A percentile compares a stretch with the other conserved stretches of the same genome.
These are phyloP conservation scores for Theonella swinhoei DNA, from an alignment of 37 sponge, comb jelly and placozoan species.

Conservation along the genomic window DNA sequence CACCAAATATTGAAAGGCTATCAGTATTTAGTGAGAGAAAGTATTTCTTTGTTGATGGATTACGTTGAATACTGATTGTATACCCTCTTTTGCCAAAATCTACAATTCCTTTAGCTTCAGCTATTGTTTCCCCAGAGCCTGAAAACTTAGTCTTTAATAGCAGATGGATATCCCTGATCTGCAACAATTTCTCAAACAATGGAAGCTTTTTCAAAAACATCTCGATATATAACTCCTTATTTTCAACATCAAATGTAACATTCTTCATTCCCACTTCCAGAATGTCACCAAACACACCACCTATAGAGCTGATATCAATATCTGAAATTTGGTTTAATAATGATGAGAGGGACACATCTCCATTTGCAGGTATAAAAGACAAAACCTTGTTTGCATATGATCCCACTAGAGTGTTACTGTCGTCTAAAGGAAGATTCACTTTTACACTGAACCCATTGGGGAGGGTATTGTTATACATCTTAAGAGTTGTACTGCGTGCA, in stretches of 20 bases:
- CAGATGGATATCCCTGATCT: neutral
- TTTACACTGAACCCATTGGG: neutral
- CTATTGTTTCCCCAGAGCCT: neutral
- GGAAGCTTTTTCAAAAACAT: neutral
- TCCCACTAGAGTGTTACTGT: too few relatives aligned
- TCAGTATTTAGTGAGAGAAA: neutral
- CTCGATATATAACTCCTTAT: neutral
- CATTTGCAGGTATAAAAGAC: neutral
- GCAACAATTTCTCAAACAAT: neutral
- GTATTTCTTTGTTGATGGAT: neutral
- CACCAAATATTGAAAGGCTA: neutral
- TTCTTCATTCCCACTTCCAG: neutral
- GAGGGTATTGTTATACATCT: neutral
- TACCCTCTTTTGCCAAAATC: neutral
- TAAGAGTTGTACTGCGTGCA: neutral
- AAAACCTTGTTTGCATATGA: neutral
- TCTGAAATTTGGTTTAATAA: neutral
- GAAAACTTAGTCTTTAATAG: neutral
- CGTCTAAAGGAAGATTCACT: neutral
- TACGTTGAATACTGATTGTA: neutral
- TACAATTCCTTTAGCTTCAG: neutral
- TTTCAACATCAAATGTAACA: neutral
- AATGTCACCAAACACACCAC: neutral
- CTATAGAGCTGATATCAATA: neutral
- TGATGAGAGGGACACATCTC: neutral